These are phyloP conservation scores for Conus canariensis DNA, from an alignment of 2,888 invertebrate genomes.

Conservation along the genomic window DNA sequence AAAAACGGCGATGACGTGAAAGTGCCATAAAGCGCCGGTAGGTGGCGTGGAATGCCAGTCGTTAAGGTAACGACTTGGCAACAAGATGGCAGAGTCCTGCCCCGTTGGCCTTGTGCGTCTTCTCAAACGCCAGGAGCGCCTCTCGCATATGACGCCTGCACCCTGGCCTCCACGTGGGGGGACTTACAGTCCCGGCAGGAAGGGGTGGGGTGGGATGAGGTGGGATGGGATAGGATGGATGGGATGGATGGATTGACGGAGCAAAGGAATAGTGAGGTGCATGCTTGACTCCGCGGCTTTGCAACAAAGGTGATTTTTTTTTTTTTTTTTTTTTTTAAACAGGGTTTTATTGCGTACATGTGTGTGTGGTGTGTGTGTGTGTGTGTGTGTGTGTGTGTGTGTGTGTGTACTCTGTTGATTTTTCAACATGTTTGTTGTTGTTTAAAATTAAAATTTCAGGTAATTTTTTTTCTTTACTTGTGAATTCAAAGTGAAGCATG, in stretches of 20 bases:
- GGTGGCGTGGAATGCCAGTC: constrained; percentile 29
- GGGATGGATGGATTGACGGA: background rate
- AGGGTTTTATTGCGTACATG: no score
- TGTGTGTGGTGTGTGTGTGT: no score
- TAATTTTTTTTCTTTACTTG: no score
- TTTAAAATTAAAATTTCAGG: no score
- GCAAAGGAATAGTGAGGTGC: background rate
- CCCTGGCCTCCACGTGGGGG: background rate
- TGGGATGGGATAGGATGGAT: background rate
- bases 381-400: no score
- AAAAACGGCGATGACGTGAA: constrained; percentile 29
- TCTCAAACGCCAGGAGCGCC: background rate
- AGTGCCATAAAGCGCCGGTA: constrained; percentile 20
- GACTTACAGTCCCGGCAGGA: background rate
- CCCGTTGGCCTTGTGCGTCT: background rate
- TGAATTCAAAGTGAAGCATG: no score
- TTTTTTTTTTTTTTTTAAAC: no score
- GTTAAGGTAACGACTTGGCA: constrained; percentile 34
- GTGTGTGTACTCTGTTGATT: no score
- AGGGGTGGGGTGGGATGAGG: background rate
- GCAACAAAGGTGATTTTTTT: no score
- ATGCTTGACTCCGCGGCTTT: no score
- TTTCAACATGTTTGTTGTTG: no score
- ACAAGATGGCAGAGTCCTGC: background rate
- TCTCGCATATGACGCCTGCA: background rate